Evolutionary conservation across 1,140 invertebrate genomes (phyloP).

Genomic region (Ptiloglossa arizonensis): DNA sequence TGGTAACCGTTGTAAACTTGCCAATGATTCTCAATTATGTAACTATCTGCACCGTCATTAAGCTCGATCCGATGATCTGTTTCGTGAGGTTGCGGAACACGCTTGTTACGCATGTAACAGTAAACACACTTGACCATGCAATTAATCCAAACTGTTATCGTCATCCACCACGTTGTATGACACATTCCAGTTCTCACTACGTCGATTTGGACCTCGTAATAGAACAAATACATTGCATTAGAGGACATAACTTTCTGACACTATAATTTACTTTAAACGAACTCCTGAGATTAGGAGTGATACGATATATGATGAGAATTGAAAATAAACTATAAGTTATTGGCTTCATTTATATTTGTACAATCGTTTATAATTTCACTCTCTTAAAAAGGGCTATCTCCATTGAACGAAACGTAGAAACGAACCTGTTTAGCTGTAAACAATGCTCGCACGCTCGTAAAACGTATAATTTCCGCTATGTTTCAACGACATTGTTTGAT

Average conservation of each 20-base stretch:
- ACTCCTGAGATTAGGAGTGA: too few relatives aligned
- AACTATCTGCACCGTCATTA: constrained; percentile 6
- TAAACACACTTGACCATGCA: constrained; percentile 39
- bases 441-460: too few relatives aligned
- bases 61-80: constrained; percentile 21
- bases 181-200: constrained; percentile 10
- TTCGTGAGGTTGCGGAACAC: constrained; percentile 13
- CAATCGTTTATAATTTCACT: too few relatives aligned
- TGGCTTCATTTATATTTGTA: too few relatives aligned
- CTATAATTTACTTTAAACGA: not conserved
- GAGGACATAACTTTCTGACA: not conserved
- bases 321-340: not conserved
- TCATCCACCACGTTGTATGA: constrained; percentile 29
- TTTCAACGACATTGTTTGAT: too few relatives aligned
- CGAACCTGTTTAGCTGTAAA: too few relatives aligned
- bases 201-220: constrained; percentile 19
- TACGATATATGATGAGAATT: too few relatives aligned
- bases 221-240: constrained; percentile 1
- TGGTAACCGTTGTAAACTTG: not conserved
- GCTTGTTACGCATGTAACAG: constrained; percentile 38
- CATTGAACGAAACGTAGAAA: too few relatives aligned
- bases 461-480: too few relatives aligned
- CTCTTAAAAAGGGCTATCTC: too few relatives aligned
- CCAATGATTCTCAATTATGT: constrained; percentile 17
- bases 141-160: constrained; percentile 50